Base-by-base conservation (phyloP, 2,113 vertebrate genomes). In the Corythaeola cristata region DNA sequence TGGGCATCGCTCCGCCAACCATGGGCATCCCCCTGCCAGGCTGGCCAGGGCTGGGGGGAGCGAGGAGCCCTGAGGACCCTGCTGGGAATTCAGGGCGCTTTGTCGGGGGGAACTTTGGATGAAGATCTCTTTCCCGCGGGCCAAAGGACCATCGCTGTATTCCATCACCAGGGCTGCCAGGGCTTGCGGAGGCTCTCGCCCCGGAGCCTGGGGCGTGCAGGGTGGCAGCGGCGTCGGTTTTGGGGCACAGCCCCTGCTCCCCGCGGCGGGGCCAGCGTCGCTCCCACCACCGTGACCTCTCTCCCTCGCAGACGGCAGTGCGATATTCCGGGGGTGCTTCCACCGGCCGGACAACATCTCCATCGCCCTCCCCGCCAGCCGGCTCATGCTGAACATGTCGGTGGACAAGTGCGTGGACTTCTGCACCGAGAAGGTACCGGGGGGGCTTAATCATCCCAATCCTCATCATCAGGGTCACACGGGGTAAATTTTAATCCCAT, bases 271-370 rank as follows among this genome's bases (percentile, higher is more conserved):
- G 15, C 19, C 32, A 15, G 14, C 67, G 8, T 35, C 2, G 1
- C 22, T 26, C 6, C 33, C 32, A 32, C 39, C 4, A 1, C 10
- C 3, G 4, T 30, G 50, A 10, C 3, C 20, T 45, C 58, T 39
- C 19, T 56, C 87, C 41, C 45, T 90, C 93, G 76, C 97, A 99
- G 99, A 99, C 28, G 99, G 99, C 93, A 99, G 99, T 1, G 99
- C 99, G 0, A 98, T 99, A 88, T 99, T 99, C 96, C 99, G 99
- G 59, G 99, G 99, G 3, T 99, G 99, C 80, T 99, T 99, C 97
- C 98, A 64, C 75, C 96, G 94, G n/a, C 99, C 99, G 0, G 98
- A 98, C 58, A 99, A 99, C 14, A n/a, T 99, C 90, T 98, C 98
- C 23, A 63, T 99, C 64, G 99, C 99, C 33, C 98, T 99, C 79